These are phyloP conservation scores for Penelope pileata DNA, from an alignment of 2,113 vertebrate species.

Conservation along the genomic window DNA sequence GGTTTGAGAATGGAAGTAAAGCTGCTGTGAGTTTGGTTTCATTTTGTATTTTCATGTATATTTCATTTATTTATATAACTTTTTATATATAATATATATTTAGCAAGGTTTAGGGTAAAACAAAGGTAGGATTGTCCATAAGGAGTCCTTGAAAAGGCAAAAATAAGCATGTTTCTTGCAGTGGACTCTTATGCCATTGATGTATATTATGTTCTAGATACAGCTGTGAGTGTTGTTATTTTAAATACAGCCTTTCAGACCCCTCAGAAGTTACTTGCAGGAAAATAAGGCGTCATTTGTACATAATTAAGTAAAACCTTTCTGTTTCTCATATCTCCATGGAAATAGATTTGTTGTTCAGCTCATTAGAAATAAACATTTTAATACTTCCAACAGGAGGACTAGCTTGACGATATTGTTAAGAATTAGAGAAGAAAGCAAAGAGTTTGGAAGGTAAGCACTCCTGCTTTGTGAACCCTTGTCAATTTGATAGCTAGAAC, in stretches of 20 bases:
- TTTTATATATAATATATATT: neutral
- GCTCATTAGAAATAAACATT: slow-evolving; percentile 5
- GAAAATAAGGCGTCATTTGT: slow-evolving; percentile 12
- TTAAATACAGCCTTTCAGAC: neutral
- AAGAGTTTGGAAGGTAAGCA: neutral
- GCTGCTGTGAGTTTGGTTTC: neutral
- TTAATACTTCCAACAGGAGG: neutral
- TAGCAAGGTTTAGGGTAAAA: neutral
- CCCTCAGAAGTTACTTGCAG: neutral
- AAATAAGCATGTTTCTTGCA: neutral
- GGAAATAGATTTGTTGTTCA: slow-evolving; percentile 26
- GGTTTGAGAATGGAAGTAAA: neutral
- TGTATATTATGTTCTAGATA: neutral
- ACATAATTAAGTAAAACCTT: neutral
- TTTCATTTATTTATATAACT: neutral
- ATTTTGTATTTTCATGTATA: neutral
- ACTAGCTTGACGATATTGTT: neutral
- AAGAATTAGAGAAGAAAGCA: neutral
- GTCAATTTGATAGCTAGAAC: neutral
- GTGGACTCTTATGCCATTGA: neutral
- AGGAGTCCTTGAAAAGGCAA: neutral
- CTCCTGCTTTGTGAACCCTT: neutral
- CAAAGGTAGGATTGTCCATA: neutral
- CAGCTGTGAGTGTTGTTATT: neutral
- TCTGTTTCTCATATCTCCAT: neutral